A percentile compares a stretch with the other conserved stretches of the same genome.
These are phyloP conservation scores for Drosophila watanabei DNA, from an alignment of 1,140 invertebrate species.

Conservation along the genomic window DNA sequence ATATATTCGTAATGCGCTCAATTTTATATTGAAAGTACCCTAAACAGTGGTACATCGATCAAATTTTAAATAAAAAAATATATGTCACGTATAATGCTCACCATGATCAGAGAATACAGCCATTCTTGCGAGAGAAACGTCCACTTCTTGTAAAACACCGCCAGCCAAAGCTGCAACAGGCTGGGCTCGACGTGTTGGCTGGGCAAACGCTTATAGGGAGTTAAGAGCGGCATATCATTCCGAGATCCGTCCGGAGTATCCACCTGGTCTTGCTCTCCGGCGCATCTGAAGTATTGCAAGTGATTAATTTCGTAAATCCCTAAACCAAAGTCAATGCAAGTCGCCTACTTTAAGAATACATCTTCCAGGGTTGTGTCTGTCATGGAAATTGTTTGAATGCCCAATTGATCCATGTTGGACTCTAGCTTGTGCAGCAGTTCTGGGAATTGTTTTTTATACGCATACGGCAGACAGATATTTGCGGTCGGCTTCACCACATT, in stretches of 20 bases:
- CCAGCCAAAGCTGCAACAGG: constrained; percentile 54
- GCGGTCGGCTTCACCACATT: constrained; percentile 86
- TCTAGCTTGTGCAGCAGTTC: constrained; percentile 90
- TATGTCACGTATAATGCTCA: constrained; percentile 21
- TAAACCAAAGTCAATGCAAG: not conserved
- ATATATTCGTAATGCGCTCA: too few species aligned
- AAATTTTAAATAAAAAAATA: too few species aligned
- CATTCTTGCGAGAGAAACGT: constrained; percentile 72
- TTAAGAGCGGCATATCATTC: constrained; percentile 42
- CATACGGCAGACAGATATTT: constrained; percentile 86
- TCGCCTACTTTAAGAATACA: constrained; percentile 92
- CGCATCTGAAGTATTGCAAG: constrained; percentile 58
- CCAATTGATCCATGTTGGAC: constrained; percentile 87
- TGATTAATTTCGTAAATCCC: not conserved
- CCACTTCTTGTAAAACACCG: constrained; percentile 80
- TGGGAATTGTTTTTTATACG: constrained; percentile 86
- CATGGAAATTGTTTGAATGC: constrained; percentile 91
- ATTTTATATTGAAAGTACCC: not conserved
- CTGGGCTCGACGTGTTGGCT: constrained; percentile 19
- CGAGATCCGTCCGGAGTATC: constrained; percentile 54
- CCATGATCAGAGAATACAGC: constrained; percentile 67
- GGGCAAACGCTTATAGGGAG: constrained; percentile 46
- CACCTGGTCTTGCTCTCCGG: constrained; percentile 69
- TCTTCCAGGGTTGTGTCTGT: constrained; percentile 94
- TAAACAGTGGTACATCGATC: too few species aligned